Evolutionary conservation across 2,797 vertebrate genomes (phyloP).

Genomic region (Hoplostethus atlanticus): DNA sequence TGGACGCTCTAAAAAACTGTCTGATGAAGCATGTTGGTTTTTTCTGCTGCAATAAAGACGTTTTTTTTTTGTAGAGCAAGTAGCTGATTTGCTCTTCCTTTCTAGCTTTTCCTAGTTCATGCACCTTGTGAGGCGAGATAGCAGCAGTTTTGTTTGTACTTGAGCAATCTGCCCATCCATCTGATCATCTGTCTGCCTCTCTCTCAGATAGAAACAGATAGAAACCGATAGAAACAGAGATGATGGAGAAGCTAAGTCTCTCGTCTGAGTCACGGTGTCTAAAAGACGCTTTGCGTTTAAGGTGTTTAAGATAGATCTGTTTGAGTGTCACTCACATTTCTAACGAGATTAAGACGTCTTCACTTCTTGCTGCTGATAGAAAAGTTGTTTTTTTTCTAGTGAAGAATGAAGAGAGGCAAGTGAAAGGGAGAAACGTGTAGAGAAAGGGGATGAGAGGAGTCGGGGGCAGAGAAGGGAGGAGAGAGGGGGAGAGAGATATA

Average conservation of each 20-base stretch:
- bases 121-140: too few relatives aligned
- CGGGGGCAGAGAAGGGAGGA: constrained; percentile 28
- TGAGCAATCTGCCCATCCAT: background rate
- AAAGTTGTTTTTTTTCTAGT: constrained; percentile 18
- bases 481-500: constrained; percentile 24
- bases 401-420: background rate
- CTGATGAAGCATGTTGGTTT: too few relatives aligned
- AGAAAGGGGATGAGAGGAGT: constrained; percentile 18
- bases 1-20: too few relatives aligned
- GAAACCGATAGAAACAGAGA: background rate
- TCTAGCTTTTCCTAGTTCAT: too few relatives aligned
- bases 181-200: background rate
- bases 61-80: too few relatives aligned
- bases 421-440: constrained; percentile 1
- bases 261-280: constrained; percentile 7
- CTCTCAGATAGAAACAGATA: constrained; percentile 19
- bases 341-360: background rate
- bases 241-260: too few relatives aligned
- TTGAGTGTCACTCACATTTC: constrained; percentile 7
- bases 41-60: too few relatives aligned
- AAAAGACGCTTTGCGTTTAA: too few relatives aligned
- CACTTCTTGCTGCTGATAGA: constrained; percentile 1
- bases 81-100: too few relatives aligned
- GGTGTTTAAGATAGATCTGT: constrained; percentile 9
- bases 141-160: too few relatives aligned